These are phyloP conservation scores for Synchiropus splendidus DNA, from an alignment of 2,113 vertebrate species.

Conservation along the genomic window DNA sequence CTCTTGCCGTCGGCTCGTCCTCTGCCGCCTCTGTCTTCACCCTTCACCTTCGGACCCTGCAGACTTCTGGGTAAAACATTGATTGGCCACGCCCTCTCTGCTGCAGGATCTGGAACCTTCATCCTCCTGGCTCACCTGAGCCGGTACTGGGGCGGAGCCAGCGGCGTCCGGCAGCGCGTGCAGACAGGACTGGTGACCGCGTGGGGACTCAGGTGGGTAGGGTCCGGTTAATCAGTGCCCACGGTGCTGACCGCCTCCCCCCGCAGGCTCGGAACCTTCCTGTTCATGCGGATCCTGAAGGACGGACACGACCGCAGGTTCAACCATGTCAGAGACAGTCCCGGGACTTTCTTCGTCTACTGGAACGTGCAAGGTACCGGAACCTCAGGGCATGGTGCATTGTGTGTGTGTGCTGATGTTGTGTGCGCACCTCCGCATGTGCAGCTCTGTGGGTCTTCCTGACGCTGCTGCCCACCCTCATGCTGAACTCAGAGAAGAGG, in stretches of 20 bases:
- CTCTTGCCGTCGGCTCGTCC: conserved; percentile 12
- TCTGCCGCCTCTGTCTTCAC: conserved; percentile 33
- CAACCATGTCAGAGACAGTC: conserved; percentile 65
- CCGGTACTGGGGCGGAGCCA: conserved; percentile 63
- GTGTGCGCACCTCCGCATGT: background rate
- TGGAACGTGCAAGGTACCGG: conserved; percentile 74
- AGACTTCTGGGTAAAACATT: conserved; percentile 63
- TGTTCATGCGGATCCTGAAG: conserved; percentile 71
- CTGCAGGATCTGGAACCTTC: conserved; percentile 68
- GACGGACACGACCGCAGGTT: conserved; percentile 70
- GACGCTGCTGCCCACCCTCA: conserved; percentile 73
- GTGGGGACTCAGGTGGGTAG: conserved; percentile 66
- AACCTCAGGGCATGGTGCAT: background rate
- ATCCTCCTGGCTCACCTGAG: conserved; percentile 70
- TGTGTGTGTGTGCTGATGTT: conserved; percentile 3
- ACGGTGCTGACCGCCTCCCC: conserved; percentile 19
- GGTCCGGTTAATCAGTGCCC: conserved; percentile 45
- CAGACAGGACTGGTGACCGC: conserved; percentile 68
- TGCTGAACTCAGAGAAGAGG: conserved; percentile 64
- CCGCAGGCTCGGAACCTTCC: conserved; percentile 68
- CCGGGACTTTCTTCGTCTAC: conserved; percentile 69
- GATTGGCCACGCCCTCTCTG: conserved; percentile 57
- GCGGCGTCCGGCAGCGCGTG: conserved; percentile 61
- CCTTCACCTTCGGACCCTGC: conserved; percentile 69
- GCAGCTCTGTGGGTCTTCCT: conserved; percentile 72